Base-by-base conservation (phyloP, 1,140 invertebrate species). In the Nilaparvata lugens region DNA sequence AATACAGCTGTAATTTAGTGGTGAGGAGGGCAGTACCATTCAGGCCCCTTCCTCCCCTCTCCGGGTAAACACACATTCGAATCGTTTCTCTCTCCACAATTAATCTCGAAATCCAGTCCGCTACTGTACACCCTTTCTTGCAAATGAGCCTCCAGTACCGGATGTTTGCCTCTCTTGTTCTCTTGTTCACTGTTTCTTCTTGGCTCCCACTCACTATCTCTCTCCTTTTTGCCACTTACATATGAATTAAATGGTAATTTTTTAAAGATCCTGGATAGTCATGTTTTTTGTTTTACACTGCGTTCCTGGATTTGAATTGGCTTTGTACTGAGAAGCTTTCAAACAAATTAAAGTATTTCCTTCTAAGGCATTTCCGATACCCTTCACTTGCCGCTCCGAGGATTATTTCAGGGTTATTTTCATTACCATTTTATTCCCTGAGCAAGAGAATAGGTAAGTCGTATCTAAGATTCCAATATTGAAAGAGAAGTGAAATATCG, bases 1-100 rank as follows among this genome's bases (percentile, higher is more conserved):
- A 48, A 48, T 48, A 23, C 45, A 48, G 45, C 45, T 48, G 21
- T 48, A 48, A 48, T 48, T 48, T 48, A 48, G 45, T 48, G 45
- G 45, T 23, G 21, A 48, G 45, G 18, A 48, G 45, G 45, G 45
- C 31, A 35, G 31, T 35, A 11, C 31, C 31, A 35, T 35, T 35
- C 7, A 11, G 31, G 31, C 31, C 31, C 31, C 31, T 1, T 11
- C 31, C 2, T 9, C 2, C 31, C n/a, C n/a, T n/a, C n/a, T n/a
- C n/a, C n/a, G n/a, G n/a, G n/a, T n/a, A n/a, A 28, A 35, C 31
- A 4, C 31, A 35, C 31, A 35, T 35, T 48, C 45, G 21, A 48
- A 18, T 48, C 21, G 16, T 16, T 23, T 5, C 21, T 48, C 45
- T 48, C 45, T 45, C 45, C 31, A 11, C 31, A 35, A 35, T 35